Base-by-base conservation (phyloP, 2,888 invertebrate species). In the Watsonalla binaria region DNA sequence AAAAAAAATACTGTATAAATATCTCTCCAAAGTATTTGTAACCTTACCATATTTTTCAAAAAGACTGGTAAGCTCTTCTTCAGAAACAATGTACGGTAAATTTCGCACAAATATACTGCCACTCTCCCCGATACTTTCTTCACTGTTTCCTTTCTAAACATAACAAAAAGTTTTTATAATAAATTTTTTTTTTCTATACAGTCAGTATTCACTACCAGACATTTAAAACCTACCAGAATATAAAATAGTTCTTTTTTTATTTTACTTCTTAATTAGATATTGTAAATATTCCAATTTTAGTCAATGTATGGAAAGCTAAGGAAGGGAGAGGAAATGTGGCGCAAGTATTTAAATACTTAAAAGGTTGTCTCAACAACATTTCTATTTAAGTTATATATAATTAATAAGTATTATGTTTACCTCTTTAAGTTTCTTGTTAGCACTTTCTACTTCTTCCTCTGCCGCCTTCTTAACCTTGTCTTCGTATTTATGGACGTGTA, bases 91-190 rank as follows among this genome's bases (percentile, higher is more conserved):
- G 76, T 98, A 99, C 0, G 98, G 92, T 55, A 99, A 92, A 90
- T 99, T 99, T 58, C 99, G 92, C 0, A 98, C 92, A 90, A 97
- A 99, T 70, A 99, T 95, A 65, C 96, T 93, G 2, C 99, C 99
- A 62, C 98, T 97, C 77, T 97, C 97, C 0, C 94, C 96, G 57
- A 97, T 95, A 61, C 92, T 93, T 78, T 97, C 97, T 80, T 95
- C 96, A 71, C 93, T 92, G 68, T 93, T 92, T 2, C 66, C 65
- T 70, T 78, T 78, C 88, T 89, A 59, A 46, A 73, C 68, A 46
- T 51, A 13, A 46, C 46, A 24, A 46, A 35, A 45, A 46, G 37
- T 58, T 7, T 42, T 42, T 42, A 37, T 37, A 37, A 6, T 6
- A 37, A 8, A 7, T n/a, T n/a, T n/a, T n/a, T n/a, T n/a, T n/a